Conservation (phyloP, 2,797 vertebrate species). For the Cyclura pinguis region DNA sequence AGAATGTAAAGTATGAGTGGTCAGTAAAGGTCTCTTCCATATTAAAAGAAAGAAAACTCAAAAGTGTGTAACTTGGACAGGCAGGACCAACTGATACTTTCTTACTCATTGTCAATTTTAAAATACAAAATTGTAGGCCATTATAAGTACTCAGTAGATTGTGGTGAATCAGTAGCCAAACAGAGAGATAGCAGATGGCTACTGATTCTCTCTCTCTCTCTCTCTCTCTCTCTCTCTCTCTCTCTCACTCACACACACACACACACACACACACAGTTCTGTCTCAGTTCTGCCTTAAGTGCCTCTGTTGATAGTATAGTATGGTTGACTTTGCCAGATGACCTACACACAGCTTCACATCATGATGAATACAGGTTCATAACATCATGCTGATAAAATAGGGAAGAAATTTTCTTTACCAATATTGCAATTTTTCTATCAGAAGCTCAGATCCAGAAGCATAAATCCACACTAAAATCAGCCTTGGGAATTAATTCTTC, state of each 20-base stretch:
- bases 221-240: too few relatives aligned
- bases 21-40: background rate
- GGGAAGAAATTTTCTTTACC: slow-evolving; percentile 24
- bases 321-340: background rate
- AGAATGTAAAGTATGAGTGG: background rate
- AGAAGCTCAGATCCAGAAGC: slow-evolving; percentile 4
- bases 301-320: background rate
- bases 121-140: background rate
- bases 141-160: background rate
- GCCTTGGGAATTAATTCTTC: slow-evolving; percentile 47
- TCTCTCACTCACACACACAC: background rate
- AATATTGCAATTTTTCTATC: slow-evolving; percentile 30
- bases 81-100: background rate
- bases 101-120: background rate
- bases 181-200: too few relatives aligned
- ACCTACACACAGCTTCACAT: background rate
- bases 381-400: slow-evolving; percentile 27
- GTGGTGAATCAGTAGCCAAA: too few relatives aligned
- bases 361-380: slow-evolving; percentile 41
- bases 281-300: background rate
- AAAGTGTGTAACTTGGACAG: background rate
- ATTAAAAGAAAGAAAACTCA: background rate
- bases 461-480: slow-evolving; percentile 22
- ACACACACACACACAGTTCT: background rate
- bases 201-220: too few relatives aligned